Percentiles rank a stretch among this genome's conserved stretches.
phyloP scores from a whole-genome alignment of 2,113 vertebrate species.

The human (Homo sapiens) region GRCh38 chrX:108064001-108064500 shows the following conservation, averaged over 20 bases:
- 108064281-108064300: not conserved
- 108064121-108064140: not conserved
- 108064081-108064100: constrained; percentile 33
- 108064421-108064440: constrained; percentile 12
- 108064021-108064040: constrained; percentile 33
- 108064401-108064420: not conserved
- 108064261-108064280: not conserved
- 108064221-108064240: not conserved
- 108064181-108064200: constrained; percentile 17
- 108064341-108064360: not conserved
- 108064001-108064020: not conserved
- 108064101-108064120: constrained; percentile 57
- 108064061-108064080: constrained; percentile 56
- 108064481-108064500: not conserved
- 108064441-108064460: constrained; percentile 21
- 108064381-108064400: not conserved
- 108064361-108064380: not conserved
- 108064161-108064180: constrained; percentile 8
- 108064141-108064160: constrained; percentile 40
- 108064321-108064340: not conserved
- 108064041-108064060: constrained; percentile 58
- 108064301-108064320: not conserved
- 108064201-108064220: not conserved
- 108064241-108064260: not conserved
- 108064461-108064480: not conserved